phyloP scores from a whole-genome alignment of 2,888 invertebrate genomes.

The Acleris sparsana region DNA sequence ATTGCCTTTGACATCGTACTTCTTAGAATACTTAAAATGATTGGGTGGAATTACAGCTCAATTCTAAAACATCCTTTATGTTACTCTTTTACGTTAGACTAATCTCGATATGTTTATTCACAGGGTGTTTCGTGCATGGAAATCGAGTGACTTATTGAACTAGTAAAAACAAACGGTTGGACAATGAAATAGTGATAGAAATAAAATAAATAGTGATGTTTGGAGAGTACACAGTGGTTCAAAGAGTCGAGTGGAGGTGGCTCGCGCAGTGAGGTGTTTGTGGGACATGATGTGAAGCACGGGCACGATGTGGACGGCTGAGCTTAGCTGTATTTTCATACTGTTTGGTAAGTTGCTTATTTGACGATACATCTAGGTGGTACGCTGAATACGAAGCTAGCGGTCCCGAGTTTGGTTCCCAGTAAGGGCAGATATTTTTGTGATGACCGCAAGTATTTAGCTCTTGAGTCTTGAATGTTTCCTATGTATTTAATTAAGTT shows the following conservation, averaged over 20 bases:
- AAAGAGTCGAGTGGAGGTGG: conserved; percentile 21
- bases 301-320: conserved; percentile 75
- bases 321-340: conserved; percentile 76
- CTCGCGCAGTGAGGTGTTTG: conserved; percentile 51
- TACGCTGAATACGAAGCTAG: too few relatives aligned
- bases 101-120: not conserved
- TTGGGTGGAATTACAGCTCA: not conserved
- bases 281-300: conserved; percentile 69
- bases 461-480: too few relatives aligned
- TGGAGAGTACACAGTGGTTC: conserved; percentile 11
- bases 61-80: not conserved
- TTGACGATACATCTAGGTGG: too few relatives aligned
- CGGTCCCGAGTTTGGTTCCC: too few relatives aligned
- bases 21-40: not conserved
- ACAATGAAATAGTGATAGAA: conserved; percentile 5
- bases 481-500: too few relatives aligned
- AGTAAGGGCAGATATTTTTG: too few relatives aligned
- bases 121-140: not conserved
- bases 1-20: too few relatives aligned
- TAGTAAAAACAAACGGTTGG: conserved; percentile 2
- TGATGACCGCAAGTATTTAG: too few relatives aligned
- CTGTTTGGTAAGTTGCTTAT: conserved; percentile 69
- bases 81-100: not conserved
- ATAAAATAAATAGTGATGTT: conserved; percentile 14
- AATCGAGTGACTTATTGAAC: not conserved